Evolutionary conservation across 2,888 invertebrate genomes (phyloP).

Genomic region (Oxycera nigricornis): DNA sequence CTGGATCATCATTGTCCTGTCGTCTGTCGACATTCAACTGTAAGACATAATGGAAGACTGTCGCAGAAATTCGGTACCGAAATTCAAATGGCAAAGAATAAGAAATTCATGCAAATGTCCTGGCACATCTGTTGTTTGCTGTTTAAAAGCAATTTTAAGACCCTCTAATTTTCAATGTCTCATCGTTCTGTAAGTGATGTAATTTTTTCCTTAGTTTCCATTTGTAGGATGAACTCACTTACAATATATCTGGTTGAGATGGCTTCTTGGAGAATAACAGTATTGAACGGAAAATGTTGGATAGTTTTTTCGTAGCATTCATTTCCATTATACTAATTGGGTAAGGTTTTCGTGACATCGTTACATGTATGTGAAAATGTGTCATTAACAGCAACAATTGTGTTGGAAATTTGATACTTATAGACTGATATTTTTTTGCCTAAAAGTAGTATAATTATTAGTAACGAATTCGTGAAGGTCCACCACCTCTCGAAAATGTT

Average conservation of each 20-base stretch:
- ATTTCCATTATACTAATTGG: too few relatives aligned
- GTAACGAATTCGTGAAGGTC: too few relatives aligned
- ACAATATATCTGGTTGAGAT: slow-evolving; percentile 33
- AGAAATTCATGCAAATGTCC: slow-evolving; percentile 48
- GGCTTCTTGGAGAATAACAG: background rate
- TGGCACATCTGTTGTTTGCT: slow-evolving; percentile 47
- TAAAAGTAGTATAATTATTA: too few relatives aligned
- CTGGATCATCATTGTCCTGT: background rate
- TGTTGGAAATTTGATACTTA: too few relatives aligned
- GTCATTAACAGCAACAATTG: too few relatives aligned
- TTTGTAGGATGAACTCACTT: slow-evolving; percentile 6
- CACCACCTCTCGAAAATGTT: too few relatives aligned
- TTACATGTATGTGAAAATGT: too few relatives aligned
- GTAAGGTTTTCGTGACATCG: too few relatives aligned
- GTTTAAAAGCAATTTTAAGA: slow-evolving; percentile 48
- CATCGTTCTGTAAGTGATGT: slow-evolving; percentile 48
- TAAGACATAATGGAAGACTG: slow-evolving; percentile 40
- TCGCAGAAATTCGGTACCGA: slow-evolving; percentile 46
- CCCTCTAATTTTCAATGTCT: slow-evolving; percentile 47
- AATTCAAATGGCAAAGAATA: slow-evolving; percentile 46
- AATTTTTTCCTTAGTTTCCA: slow-evolving; percentile 43
- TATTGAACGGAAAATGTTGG: background rate
- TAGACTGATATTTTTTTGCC: too few relatives aligned
- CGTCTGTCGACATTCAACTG: background rate
- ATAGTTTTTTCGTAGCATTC: too few relatives aligned